Evolutionary conservation across 1,140 invertebrate genomes (phyloP).

Genomic region (Hormaphis cornu): DNA sequence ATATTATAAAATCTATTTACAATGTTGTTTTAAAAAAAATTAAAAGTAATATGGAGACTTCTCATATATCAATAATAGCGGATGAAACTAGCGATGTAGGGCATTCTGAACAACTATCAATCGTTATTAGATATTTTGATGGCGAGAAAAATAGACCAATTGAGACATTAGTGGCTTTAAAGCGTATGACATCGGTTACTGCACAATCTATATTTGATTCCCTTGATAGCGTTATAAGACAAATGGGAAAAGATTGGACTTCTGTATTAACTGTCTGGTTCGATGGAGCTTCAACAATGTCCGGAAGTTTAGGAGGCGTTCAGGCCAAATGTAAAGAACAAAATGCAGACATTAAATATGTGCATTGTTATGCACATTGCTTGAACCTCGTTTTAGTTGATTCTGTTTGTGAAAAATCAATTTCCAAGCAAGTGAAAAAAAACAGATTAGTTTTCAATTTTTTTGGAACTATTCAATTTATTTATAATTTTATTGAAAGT

Average conservation of each 20-base stretch:
- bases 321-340: conserved; percentile 14
- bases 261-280: conserved; percentile 14
- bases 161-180: neutral
- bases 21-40: too few species aligned
- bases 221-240: neutral
- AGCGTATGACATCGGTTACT: neutral
- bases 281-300: conserved; percentile 28
- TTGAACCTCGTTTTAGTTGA: conserved; percentile 3
- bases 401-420: neutral
- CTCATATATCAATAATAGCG: conserved; percentile 5
- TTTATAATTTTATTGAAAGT: conserved; percentile 33
- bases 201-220: neutral
- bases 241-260: neutral
- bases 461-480: conserved; percentile 20
- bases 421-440: neutral
- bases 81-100: conserved; percentile 16
- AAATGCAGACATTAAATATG: conserved; percentile 10
- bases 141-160: neutral
- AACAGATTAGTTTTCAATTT: neutral
- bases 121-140: conserved; percentile 7
- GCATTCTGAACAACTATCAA: conserved; percentile 1
- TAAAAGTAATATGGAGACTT: too few species aligned
- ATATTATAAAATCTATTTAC: too few species aligned
- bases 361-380: conserved; percentile 27
- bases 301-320: conserved; percentile 7